These are phyloP conservation scores for Bemisia tabaci DNA, from an alignment of 1,140 invertebrate species.

Conservation along the genomic window DNA sequence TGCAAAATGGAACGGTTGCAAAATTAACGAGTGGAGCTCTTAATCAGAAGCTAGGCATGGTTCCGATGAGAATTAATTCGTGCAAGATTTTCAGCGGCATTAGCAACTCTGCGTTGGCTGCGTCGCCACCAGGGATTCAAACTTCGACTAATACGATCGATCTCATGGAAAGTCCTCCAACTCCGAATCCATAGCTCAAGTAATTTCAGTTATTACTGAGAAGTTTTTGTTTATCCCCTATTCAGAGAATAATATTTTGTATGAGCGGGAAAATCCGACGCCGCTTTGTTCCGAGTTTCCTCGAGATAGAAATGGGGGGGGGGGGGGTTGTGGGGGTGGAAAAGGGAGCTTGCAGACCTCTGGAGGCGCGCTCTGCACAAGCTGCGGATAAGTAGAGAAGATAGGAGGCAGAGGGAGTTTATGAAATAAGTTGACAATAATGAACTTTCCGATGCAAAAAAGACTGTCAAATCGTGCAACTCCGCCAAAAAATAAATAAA, in stretches of 20 bases:
- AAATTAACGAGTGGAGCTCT: too few relatives aligned
- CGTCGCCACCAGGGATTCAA: too few relatives aligned
- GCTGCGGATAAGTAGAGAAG: neutral
- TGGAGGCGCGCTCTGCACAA: neutral
- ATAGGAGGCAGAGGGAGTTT: neutral
- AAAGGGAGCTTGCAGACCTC: neutral
- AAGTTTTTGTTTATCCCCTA: neutral
- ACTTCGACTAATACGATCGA: neutral
- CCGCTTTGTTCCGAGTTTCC: neutral
- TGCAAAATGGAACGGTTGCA: too few relatives aligned
- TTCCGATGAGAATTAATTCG: too few relatives aligned
- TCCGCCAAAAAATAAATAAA: too few relatives aligned
- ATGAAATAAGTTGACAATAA: neutral
- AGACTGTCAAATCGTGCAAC: too few relatives aligned
- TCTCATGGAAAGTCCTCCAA: neutral
- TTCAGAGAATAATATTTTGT: neutral
- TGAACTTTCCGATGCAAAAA: too few relatives aligned
- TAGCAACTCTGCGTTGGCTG: too few relatives aligned
- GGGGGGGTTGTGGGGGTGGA: neutral
- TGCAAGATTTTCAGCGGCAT: too few relatives aligned
- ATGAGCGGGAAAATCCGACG: neutral
- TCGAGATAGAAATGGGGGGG: neutral
- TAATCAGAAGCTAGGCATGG: too few relatives aligned
- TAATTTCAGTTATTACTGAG: neutral
- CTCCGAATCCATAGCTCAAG: neutral